phyloP scores from a whole-genome alignment of 2,888 invertebrate species.

The Fragum whitleyi region DNA sequence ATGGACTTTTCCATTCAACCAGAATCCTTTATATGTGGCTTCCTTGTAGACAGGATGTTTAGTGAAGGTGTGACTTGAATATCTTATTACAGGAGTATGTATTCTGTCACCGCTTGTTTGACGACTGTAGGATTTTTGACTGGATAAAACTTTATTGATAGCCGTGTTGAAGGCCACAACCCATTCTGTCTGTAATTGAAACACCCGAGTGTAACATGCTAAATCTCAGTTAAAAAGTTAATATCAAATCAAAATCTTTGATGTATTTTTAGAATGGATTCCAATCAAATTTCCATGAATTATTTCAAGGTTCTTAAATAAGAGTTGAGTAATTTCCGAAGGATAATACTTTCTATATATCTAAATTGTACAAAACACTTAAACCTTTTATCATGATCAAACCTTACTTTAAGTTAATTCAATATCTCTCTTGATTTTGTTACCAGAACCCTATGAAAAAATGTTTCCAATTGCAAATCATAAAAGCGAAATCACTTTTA shows the following conservation, averaged over 20 bases:
- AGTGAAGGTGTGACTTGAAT: conserved; percentile 90
- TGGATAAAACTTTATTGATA: conserved; percentile 88
- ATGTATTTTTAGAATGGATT: too few species aligned
- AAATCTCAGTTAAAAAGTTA: background rate
- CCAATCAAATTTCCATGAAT: too few species aligned
- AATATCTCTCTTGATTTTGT: too few species aligned
- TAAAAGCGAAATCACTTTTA: too few species aligned
- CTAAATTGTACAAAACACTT: too few species aligned
- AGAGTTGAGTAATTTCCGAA: too few species aligned
- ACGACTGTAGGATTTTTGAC: conserved; percentile 86
- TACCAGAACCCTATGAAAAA: too few species aligned
- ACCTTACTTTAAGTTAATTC: too few species aligned
- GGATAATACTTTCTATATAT: too few species aligned
- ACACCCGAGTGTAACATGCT: background rate
- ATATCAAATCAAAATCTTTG: background rate
- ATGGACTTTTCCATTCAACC: conserved; percentile 93
- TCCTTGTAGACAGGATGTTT: conserved; percentile 91
- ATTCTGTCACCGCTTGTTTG: conserved; percentile 84
- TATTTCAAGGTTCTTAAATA: too few species aligned
- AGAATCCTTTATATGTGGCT: conserved; percentile 92
- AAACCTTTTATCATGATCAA: too few species aligned
- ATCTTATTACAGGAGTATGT: conserved; percentile 90
- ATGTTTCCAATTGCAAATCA: too few species aligned
- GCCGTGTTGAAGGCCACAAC: conserved; percentile 90
- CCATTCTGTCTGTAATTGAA: conserved; percentile 75